Percentiles rank a stretch among this genome's conserved stretches.
These are phyloP conservation scores for Hippocampus comes DNA, from an alignment of 2,113 vertebrate genomes.

Conservation along the genomic window DNA sequence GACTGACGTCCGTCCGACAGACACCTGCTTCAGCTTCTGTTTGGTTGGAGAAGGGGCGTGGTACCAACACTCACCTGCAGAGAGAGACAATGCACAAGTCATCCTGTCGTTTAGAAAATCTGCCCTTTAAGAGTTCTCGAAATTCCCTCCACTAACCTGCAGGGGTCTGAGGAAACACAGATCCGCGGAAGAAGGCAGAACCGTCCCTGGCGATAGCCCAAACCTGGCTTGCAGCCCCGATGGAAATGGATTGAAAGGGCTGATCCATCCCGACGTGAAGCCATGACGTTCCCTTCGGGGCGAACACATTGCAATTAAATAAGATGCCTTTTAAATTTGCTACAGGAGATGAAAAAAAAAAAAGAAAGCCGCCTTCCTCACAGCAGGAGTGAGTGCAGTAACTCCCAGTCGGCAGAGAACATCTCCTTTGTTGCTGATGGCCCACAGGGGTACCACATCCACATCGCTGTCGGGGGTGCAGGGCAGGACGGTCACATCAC, in stretches of 20 bases:
- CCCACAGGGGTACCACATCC: constrained; percentile 84
- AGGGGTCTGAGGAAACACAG: constrained; percentile 82
- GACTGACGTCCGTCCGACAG: constrained; percentile 86
- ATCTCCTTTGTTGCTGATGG: constrained; percentile 94
- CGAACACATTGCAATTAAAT: background rate
- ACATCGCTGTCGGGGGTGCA: constrained; percentile 61
- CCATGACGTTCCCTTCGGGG: constrained; percentile 87
- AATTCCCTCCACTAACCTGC: constrained; percentile 73
- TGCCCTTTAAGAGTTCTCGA: background rate
- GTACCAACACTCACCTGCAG: constrained; percentile 90
- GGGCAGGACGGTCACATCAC: constrained; percentile 85
- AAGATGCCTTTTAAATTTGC: background rate
- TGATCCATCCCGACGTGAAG: constrained; percentile 94
- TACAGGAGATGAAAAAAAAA: background rate
- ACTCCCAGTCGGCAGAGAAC: constrained; percentile 90
- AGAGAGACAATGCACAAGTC: constrained; percentile 16
- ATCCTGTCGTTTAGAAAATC: background rate
- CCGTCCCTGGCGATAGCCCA: constrained; percentile 93
- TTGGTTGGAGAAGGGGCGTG: constrained; percentile 89
- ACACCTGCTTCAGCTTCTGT: constrained; percentile 90
- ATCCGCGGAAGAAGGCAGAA: constrained; percentile 89
- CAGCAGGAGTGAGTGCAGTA: constrained; percentile 81
- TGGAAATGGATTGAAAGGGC: constrained; percentile 87
- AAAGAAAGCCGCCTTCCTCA: constrained; percentile 55
- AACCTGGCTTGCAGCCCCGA: constrained; percentile 85